Evolutionary conservation across 2,797 vertebrate genomes (phyloP).

Genomic region (Selene dorsalis): DNA sequence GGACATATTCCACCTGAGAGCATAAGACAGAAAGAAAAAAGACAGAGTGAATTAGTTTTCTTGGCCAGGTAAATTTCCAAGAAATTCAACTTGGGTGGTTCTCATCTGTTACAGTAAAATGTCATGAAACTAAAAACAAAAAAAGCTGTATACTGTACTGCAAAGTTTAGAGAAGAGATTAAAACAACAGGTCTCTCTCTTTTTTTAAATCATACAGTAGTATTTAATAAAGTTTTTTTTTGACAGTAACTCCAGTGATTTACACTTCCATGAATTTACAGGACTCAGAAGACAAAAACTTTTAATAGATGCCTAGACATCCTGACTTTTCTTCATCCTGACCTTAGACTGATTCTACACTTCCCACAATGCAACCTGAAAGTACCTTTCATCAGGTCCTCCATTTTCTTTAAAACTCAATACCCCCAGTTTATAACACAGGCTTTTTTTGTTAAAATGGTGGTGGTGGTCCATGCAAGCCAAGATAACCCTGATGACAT

Average conservation of each 20-base stretch:
- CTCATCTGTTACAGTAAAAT: conserved; percentile 52
- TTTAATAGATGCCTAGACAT: not conserved
- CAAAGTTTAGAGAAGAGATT: conserved; percentile 20
- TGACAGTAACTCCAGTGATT: not conserved
- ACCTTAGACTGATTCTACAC: too few species aligned
- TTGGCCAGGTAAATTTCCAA: conserved; percentile 68
- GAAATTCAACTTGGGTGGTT: conserved; percentile 72
- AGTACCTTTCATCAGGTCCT: not conserved
- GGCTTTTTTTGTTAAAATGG: conserved; percentile 3
- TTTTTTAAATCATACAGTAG: not conserved
- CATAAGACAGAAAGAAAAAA: conserved; percentile 30
- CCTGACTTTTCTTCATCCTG: too few species aligned
- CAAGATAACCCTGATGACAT: not conserved
- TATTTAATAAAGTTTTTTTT: not conserved
- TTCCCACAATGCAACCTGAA: conserved; percentile 5
- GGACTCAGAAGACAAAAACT: not conserved
- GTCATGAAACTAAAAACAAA: conserved; percentile 38
- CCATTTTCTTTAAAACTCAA: not conserved
- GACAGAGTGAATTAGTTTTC: conserved; percentile 60
- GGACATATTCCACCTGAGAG: conserved; percentile 74
- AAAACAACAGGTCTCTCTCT: not conserved
- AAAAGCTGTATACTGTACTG: not conserved
- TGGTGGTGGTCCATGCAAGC: not conserved
- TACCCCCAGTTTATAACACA: not conserved
- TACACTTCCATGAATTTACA: not conserved